Percentiles rank a stretch among this genome's conserved stretches.
phyloP scores from a whole-genome alignment of 2,113 vertebrate species.

The Cinclus cinclus region DNA sequence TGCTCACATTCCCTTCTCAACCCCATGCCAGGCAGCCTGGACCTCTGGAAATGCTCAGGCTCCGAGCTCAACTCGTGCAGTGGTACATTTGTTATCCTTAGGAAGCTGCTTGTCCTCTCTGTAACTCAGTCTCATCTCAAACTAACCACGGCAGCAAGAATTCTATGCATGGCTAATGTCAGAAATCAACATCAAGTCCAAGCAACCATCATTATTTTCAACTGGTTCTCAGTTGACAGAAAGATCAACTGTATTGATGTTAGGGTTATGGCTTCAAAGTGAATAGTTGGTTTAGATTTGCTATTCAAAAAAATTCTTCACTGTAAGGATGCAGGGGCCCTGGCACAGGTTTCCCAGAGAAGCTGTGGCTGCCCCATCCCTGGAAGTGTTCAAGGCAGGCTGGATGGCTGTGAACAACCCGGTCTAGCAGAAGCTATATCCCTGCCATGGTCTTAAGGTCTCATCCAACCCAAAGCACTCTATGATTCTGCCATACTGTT shows the following conservation, averaged over 20 bases:
- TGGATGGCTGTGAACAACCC: not conserved
- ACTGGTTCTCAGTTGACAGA: not conserved
- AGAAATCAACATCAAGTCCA: not conserved
- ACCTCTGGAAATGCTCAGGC: not conserved
- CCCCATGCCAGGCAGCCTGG: not conserved
- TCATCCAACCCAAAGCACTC: not conserved
- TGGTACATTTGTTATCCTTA: accelerated
- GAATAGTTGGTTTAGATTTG: not conserved
- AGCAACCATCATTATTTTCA: not conserved
- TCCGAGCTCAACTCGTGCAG: accelerated
- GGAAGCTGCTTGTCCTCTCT: not conserved
- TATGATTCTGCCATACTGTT: not conserved
- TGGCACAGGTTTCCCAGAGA: not conserved
- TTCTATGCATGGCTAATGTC: not conserved
- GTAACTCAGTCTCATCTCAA: not conserved
- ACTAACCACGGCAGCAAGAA: not conserved
- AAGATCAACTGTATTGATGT: too few relatives aligned
- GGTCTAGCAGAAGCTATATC: not conserved
- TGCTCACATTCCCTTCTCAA: not conserved
- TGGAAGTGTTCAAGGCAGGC: not conserved
- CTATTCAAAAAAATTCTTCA: not conserved
- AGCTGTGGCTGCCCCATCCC: not conserved
- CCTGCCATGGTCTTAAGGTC: not conserved
- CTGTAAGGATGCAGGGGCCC: not conserved
- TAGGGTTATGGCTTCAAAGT: not conserved